Evolutionary conservation across 2,888 invertebrate species (phyloP).

Genomic region (Zaprionus bogoriensis): DNA sequence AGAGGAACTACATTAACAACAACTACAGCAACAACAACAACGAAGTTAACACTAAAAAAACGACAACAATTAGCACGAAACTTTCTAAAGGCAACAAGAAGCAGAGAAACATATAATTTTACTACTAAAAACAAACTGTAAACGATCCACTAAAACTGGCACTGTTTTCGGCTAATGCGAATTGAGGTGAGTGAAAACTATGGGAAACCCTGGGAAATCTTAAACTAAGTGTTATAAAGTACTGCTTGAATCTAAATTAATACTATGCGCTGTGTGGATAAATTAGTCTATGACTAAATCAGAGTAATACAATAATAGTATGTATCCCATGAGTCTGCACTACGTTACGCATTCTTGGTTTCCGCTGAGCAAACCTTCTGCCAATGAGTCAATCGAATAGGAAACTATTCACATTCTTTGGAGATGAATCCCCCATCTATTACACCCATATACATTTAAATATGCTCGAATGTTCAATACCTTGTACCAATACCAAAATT

Average conservation of each 20-base stretch:
- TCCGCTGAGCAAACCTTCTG: background rate
- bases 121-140: slow-evolving; percentile 34
- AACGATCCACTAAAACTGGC: slow-evolving; percentile 34
- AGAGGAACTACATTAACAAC: slow-evolving; percentile 15
- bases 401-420: slow-evolving; percentile 20
- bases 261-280: too few relatives aligned
- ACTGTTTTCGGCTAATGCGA: slow-evolving; percentile 37
- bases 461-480: too few relatives aligned
- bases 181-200: slow-evolving; percentile 53
- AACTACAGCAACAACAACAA: slow-evolving; percentile 27
- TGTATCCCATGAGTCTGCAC: too few relatives aligned
- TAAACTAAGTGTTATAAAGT: background rate
- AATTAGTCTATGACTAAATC: too few relatives aligned
- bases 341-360: too few relatives aligned
- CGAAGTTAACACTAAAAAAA: slow-evolving; percentile 48
- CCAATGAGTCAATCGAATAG: slow-evolving; percentile 1
- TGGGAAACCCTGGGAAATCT: background rate
- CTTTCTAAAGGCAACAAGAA: slow-evolving; percentile 38
- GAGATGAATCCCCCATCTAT: slow-evolving; percentile 14
- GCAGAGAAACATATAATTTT: slow-evolving; percentile 18
- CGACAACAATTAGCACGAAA: slow-evolving; percentile 58
- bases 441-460: slow-evolving; percentile 16
- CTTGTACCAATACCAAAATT: too few relatives aligned
- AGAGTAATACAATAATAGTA: too few relatives aligned
- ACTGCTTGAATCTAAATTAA: too few relatives aligned